These are phyloP conservation scores for Liodrosophila aerea DNA, from an alignment of 2,888 invertebrate genomes.

Conservation along the genomic window DNA sequence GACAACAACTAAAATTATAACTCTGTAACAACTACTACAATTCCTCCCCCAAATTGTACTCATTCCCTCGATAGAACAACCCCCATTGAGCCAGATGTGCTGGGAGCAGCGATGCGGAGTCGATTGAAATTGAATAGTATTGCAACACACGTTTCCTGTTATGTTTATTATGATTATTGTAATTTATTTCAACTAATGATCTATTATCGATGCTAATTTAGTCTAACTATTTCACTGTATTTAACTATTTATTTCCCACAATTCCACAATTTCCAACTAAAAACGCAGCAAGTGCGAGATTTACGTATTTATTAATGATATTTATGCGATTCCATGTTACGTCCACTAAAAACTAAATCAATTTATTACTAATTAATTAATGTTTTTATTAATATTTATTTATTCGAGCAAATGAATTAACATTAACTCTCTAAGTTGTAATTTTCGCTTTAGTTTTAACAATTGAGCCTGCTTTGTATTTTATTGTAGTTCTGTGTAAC, in stretches of 20 bases:
- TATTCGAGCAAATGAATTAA: constrained; percentile 18
- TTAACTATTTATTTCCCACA: constrained; percentile 63
- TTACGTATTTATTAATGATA: constrained; percentile 52
- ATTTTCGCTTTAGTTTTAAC: constrained; percentile 22
- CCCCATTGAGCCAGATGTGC: constrained; percentile 30
- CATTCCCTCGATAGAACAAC: constrained; percentile 56
- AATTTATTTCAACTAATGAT: constrained; percentile 54
- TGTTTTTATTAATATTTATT: constrained; percentile 22
- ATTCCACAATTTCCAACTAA: constrained; percentile 47
- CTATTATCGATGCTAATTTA: constrained; percentile 49
- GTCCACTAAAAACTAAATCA: constrained; percentile 57
- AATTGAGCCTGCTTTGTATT: constrained; percentile 10
- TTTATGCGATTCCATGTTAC: constrained; percentile 65
- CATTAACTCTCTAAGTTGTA: constrained; percentile 27
- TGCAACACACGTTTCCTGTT: constrained; percentile 64
- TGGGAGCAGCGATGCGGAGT: constrained; percentile 43
- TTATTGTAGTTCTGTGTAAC: constrained; percentile 39
- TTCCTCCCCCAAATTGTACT: constrained; percentile 46
- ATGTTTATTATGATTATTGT: constrained; percentile 47
- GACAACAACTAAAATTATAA: constrained; percentile 5
- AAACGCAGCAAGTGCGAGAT: constrained; percentile 28
- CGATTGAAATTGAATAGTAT: constrained; percentile 65
- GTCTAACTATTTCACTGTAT: constrained; percentile 62
- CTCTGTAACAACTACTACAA: constrained; percentile 14
- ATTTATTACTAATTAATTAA: constrained; percentile 10